Evolutionary conservation across 2,888 invertebrate genomes (phyloP), one percentile per base, ranked within the genome.

Genomic region (Dorcus parallelipipedus): DNA sequence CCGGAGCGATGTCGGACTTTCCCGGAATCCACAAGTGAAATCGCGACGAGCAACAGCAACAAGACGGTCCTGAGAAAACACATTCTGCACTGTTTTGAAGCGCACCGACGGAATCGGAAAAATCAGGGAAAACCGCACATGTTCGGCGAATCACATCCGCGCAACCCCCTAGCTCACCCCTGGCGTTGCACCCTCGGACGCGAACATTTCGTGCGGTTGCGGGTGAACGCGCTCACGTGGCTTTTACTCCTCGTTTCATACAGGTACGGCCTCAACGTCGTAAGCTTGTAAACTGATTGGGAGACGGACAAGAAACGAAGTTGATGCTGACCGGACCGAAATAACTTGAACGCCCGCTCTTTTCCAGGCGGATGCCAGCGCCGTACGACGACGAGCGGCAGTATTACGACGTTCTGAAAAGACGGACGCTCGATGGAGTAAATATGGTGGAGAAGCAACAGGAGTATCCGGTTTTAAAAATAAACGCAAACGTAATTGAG

Each of bases 221-320:
- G 58, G 49, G 55, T 3, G 20, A 20, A 20, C 52, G 50, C 52
- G 51, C 52, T 56, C 51, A 55, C 57, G 52, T 62, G 56, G 49
- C 49, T 45, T 60, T 53, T 54, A 49, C 59, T 56, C 50, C 57
- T 59, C 38, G 59, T 49, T 14, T 47, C 33, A 47, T 38, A 52
- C 55, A 56, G 67, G 62, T 67, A 72, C 70, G 67, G 69, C 67
- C 71, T 64, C 69, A 62, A 61, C 70, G 68, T 68, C 65, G 71
- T 66, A 66, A 66, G 64, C 65, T 64, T 69, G 62, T 64, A 65
- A 69, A 75, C 75, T 75, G 71, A 73, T 66, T 61, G 64, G 26
- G 26, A 33, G 26, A 33, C 26, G 26, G 26, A 33, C 61, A 60
- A 63, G 54, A 60, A 54, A 59, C 63, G 60, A 64, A 64, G 59